Percentiles rank a stretch among this genome's conserved stretches.
Evolutionary conservation across 1,140 invertebrate genomes (phyloP).

Genomic region (Gerris buenoi): DNA sequence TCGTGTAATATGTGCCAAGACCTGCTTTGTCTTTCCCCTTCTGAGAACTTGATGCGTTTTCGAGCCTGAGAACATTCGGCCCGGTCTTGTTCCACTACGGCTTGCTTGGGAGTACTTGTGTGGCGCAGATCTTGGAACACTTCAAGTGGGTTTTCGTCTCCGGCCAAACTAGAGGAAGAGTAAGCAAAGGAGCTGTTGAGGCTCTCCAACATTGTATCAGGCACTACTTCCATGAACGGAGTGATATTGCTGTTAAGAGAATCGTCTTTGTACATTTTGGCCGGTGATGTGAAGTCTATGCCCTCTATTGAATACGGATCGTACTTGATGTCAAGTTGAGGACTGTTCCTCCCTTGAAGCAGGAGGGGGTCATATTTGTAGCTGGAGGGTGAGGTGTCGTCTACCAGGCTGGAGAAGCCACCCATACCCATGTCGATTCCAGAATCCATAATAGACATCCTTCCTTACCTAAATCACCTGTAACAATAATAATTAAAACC

Average conservation of each 20-base stretch:
- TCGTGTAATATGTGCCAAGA: background rate
- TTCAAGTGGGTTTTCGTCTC: background rate
- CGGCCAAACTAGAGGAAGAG: background rate
- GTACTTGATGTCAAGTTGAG: background rate
- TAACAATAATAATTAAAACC: no score
- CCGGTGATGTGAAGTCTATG: background rate
- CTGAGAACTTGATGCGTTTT: background rate
- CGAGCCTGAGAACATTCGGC: background rate
- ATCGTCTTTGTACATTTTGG: background rate
- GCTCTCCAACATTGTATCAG: background rate
- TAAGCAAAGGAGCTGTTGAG: background rate
- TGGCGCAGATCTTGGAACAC: constrained; percentile 1
- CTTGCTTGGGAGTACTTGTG: background rate
- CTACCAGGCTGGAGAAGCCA: background rate
- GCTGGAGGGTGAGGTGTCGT: background rate
- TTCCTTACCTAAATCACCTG: no score
- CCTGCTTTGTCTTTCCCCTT: background rate
- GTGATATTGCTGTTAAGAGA: background rate
- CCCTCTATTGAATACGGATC: background rate
- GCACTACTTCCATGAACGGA: background rate
- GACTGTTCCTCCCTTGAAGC: background rate
- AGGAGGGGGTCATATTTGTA: background rate
- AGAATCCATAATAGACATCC: background rate
- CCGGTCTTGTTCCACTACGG: background rate
- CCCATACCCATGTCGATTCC: background rate